Evolutionary conservation across 2,797 vertebrate genomes (phyloP).

Genomic region (Ctenopoma multispine): DNA sequence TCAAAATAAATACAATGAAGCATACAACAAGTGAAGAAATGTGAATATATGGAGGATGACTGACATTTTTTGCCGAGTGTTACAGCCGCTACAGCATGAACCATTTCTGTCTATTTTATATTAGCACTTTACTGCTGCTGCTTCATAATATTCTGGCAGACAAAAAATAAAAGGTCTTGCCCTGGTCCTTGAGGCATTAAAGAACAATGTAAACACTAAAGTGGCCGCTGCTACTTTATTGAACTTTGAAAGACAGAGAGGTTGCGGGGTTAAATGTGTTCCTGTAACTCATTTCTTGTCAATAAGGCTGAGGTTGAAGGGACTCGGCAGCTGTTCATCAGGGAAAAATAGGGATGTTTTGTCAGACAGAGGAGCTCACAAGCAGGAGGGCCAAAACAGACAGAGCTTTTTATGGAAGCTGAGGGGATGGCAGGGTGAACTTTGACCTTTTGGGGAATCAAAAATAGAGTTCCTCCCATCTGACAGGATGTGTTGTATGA

Average conservation of each 20-base stretch:
- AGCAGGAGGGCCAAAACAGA: conserved; percentile 32
- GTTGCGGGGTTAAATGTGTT: conserved; percentile 53
- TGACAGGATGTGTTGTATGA: conserved; percentile 57
- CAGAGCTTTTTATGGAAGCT: conserved; percentile 42
- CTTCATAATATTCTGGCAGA: conserved; percentile 11
- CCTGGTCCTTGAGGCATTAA: conserved; percentile 21
- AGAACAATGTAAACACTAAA: conserved; percentile 56
- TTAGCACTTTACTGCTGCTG: neutral
- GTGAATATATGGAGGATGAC: no score
- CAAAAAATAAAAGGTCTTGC: conserved; percentile 19
- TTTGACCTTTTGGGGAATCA: conserved; percentile 45
- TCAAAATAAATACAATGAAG: no score
- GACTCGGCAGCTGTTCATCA: conserved; percentile 54
- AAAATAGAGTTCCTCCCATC: conserved; percentile 38
- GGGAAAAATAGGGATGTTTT: conserved; percentile 51
- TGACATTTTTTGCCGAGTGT: no score
- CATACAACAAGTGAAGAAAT: no score
- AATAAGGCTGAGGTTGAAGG: conserved; percentile 28
- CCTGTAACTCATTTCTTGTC: conserved; percentile 54
- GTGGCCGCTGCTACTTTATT: conserved; percentile 26
- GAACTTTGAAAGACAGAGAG: conserved; percentile 31
- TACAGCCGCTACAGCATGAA: no score
- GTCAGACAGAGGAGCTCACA: conserved; percentile 34
- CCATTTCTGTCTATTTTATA: neutral
- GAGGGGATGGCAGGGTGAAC: conserved; percentile 38